These are phyloP conservation scores for Podarcis raffonei DNA, from an alignment of 2,113 vertebrate genomes.

Conservation along the genomic window DNA sequence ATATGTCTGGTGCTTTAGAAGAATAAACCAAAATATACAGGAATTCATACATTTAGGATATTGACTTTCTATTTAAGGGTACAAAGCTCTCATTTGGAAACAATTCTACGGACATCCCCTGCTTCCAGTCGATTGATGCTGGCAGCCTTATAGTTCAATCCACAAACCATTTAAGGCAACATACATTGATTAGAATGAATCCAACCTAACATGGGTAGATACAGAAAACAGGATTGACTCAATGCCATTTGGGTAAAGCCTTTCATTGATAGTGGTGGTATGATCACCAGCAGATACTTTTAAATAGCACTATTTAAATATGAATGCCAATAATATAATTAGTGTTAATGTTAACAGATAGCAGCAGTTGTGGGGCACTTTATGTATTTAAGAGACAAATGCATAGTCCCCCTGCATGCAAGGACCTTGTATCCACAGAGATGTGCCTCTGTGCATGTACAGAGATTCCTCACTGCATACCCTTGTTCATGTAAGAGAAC, in stretches of 20 bases:
- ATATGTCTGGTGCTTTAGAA: constrained; percentile 55
- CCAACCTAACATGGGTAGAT: neutral
- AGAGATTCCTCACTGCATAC: neutral
- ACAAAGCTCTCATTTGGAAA: neutral
- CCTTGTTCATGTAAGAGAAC: neutral
- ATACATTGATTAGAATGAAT: neutral
- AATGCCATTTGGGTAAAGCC: neutral
- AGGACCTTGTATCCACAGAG: neutral
- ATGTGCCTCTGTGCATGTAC: neutral
- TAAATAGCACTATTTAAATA: neutral
- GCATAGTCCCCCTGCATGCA: neutral
- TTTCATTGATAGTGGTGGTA: neutral
- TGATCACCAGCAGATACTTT: neutral
- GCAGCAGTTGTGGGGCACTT: neutral
- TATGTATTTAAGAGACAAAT: neutral
- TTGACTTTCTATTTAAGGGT: constrained; percentile 17
- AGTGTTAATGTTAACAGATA: neutral
- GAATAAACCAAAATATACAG: constrained; percentile 4
- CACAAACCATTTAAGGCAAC: constrained; percentile 8
- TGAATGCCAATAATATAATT: neutral
- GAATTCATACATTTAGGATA: constrained; percentile 17
- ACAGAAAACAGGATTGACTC: neutral
- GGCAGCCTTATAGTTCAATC: neutral
- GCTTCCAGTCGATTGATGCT: neutral
- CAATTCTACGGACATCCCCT: neutral